phyloP scores from a whole-genome alignment of 2,888 invertebrate genomes.

The Gandaritis pyraliata region DNA sequence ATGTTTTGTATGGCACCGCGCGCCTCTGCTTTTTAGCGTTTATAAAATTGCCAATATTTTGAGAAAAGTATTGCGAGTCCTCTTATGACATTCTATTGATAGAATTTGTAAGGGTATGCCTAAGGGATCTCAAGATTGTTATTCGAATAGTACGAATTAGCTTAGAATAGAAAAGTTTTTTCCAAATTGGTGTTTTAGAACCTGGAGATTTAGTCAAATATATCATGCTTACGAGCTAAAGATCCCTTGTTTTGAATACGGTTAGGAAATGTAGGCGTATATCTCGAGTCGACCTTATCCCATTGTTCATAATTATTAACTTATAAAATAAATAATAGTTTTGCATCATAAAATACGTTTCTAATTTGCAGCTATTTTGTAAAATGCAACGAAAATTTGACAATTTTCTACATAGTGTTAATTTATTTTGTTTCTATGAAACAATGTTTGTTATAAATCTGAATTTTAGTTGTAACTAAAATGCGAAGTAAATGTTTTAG shows the following conservation, averaged over 20 bases:
- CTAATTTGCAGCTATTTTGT: constrained; percentile 62
- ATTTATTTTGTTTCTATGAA: constrained; percentile 57
- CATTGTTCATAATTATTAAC: constrained; percentile 53
- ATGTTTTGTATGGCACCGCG: constrained; percentile 63
- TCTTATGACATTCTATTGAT: constrained; percentile 43
- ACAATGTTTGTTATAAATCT: constrained; percentile 39
- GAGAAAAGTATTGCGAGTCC: constrained; percentile 27
- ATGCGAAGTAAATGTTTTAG: constrained; percentile 19
- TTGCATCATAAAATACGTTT: constrained; percentile 27
- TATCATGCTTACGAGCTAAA: constrained; percentile 31
- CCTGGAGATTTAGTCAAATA: constrained; percentile 4
- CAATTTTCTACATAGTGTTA: constrained; percentile 42
- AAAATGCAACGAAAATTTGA: constrained; percentile 67
- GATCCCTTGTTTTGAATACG: constrained; percentile 33
- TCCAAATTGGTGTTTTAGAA: constrained; percentile 17
- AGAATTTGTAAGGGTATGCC: constrained; percentile 21
- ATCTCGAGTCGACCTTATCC: constrained; percentile 44
- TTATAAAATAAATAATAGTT: constrained; percentile 15
- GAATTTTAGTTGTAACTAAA: constrained; percentile 14
- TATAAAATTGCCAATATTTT: constrained; percentile 38
- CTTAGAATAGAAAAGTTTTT: constrained; percentile 29
- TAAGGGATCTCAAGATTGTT: constrained; percentile 32
- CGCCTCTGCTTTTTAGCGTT: constrained; percentile 56
- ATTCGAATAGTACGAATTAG: constrained; percentile 37
- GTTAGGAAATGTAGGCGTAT: constrained; percentile 32